Conservation (phyloP, 2,797 vertebrate genomes). For the Tympanoctomys barrerae region DNA sequence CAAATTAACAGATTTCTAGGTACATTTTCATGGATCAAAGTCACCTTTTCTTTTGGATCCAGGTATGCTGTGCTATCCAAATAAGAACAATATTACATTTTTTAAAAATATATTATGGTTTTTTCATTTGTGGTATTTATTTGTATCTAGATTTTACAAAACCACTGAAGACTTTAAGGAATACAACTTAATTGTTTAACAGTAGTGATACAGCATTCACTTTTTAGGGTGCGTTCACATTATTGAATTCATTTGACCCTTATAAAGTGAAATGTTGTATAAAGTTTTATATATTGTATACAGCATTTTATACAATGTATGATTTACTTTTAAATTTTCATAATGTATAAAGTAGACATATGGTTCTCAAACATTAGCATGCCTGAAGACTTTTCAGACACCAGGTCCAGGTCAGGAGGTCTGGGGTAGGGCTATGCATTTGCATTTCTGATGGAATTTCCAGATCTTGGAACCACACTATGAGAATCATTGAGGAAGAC, state of each 20-base stretch:
- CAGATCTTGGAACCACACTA: background rate
- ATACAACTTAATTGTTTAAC: slow-evolving; percentile 38
- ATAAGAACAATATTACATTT: slow-evolving; percentile 51
- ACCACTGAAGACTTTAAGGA: slow-evolving; percentile 12
- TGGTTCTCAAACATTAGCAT: slow-evolving; percentile 9
- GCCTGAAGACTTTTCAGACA: slow-evolving; percentile 14
- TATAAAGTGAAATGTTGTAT: background rate
- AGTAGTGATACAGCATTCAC: background rate
- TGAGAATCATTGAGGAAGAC: background rate
- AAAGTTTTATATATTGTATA: background rate
- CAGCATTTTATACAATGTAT: background rate
- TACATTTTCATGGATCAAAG: background rate
- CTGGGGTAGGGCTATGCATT: background rate
- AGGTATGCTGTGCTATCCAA: slow-evolving; percentile 5
- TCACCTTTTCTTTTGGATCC: slow-evolving; percentile 53
- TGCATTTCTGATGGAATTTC: slow-evolving; percentile 46
- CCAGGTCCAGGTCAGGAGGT: background rate
- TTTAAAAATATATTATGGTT: slow-evolving; percentile 46
- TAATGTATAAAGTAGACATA: background rate
- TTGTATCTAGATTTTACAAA: slow-evolving; percentile 51
- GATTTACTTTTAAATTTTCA: background rate
- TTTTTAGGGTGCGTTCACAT: slow-evolving; percentile 46
- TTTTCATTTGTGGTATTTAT: slow-evolving; percentile 65
- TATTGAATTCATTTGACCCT: slow-evolving; percentile 56
- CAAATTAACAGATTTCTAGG: slow-evolving; percentile 39